Percentiles rank a stretch among this genome's conserved stretches.
These are phyloP conservation scores for Stenodema calcarata DNA, from an alignment of 2,888 invertebrate species.

Conservation along the genomic window DNA sequence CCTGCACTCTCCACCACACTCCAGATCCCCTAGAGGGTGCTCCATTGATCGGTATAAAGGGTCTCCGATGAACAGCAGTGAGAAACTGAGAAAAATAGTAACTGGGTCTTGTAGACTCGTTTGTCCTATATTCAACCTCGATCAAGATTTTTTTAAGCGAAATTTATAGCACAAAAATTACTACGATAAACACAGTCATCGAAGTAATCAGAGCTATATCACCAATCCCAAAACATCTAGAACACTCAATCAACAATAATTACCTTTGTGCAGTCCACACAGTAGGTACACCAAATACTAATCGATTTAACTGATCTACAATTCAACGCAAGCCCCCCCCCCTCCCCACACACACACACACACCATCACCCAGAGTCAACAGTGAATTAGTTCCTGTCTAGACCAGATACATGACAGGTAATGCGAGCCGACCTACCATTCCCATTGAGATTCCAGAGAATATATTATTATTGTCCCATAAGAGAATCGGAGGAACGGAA, in stretches of 20 bases:
- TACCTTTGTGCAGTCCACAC: neutral
- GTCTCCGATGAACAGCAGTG: neutral
- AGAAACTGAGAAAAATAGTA: too few relatives aligned
- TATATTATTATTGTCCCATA: neutral
- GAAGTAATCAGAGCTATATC: too few relatives aligned
- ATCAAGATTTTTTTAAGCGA: too few relatives aligned
- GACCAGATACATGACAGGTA: constrained; percentile 1
- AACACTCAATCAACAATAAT: neutral
- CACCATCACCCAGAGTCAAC: neutral
- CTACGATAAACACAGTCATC: too few relatives aligned
- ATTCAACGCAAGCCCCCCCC: neutral
- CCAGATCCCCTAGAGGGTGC: neutral
- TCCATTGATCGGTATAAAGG: neutral
- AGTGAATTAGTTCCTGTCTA: neutral
- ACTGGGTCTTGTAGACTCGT: too few relatives aligned
- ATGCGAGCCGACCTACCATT: neutral
- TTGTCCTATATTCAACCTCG: too few relatives aligned
- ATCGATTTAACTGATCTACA: neutral
- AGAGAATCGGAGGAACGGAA: neutral
- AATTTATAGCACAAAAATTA: too few relatives aligned
- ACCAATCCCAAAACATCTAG: too few relatives aligned
- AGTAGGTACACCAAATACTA: neutral
- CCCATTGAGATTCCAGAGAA: constrained; percentile 1
- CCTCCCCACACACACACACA: too few relatives aligned
- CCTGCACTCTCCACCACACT: neutral